These are phyloP conservation scores for Erpobdella octoculata DNA, from an alignment of 2,888 invertebrate species.

Conservation along the genomic window DNA sequence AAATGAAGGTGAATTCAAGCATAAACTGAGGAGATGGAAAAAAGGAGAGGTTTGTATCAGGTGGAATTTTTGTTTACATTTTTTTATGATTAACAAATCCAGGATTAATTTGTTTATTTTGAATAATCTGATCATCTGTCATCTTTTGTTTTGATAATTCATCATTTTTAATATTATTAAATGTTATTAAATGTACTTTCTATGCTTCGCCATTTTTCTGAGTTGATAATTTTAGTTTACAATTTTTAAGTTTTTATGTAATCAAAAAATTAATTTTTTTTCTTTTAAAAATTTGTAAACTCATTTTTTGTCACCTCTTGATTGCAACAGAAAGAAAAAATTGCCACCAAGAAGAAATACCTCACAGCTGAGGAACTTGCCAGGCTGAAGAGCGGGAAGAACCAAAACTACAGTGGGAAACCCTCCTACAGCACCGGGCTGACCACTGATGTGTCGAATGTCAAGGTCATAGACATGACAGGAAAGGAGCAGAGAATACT, in stretches of 20 bases:
- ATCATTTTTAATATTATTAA: not conserved
- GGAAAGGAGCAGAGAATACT: conserved; percentile 81
- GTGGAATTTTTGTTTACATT: too few relatives aligned
- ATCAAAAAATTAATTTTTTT: too few relatives aligned
- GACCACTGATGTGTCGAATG: conserved; percentile 58
- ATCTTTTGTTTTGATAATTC: not conserved
- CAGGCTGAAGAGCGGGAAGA: conserved; percentile 46
- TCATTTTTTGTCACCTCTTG: conserved; percentile 1
- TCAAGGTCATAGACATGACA: conserved; percentile 98
- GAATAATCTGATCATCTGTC: not conserved
- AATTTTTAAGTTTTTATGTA: not conserved
- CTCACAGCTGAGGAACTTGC: conserved; percentile 54
- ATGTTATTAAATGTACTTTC: not conserved
- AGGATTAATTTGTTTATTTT: too few relatives aligned
- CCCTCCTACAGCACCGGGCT: conserved; percentile 30
- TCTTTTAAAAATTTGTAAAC: not conserved
- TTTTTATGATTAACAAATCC: too few relatives aligned
- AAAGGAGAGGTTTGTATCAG: conserved; percentile 45
- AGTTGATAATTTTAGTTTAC: not conserved
- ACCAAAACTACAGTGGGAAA: conserved; percentile 39
- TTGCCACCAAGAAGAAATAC: conserved; percentile 47
- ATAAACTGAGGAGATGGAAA: conserved; percentile 51
- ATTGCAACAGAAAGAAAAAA: conserved; percentile 21
- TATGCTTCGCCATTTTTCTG: not conserved
- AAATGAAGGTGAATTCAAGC: conserved; percentile 47